Conservation (phyloP, 1,140 invertebrate species). For the Delia radicum region DNA sequence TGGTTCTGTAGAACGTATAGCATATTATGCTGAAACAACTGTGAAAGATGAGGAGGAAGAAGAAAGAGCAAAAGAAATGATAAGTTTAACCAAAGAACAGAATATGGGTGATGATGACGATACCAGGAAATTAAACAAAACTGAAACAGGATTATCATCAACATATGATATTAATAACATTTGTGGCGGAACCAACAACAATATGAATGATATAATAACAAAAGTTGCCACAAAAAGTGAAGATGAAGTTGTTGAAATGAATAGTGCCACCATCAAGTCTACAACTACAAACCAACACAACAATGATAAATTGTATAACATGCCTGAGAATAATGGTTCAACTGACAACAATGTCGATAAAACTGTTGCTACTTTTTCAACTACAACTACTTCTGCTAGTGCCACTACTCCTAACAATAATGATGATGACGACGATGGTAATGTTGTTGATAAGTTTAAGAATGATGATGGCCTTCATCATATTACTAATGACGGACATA, state of each 20-base stretch:
- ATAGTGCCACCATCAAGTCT: background rate
- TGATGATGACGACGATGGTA: background rate
- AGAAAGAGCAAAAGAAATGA: conserved; percentile 33
- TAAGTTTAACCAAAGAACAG: conserved; percentile 28
- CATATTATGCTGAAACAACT: conserved; percentile 58
- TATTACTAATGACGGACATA: conserved; percentile 20
- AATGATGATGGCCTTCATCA: background rate
- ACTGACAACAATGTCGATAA: conserved; percentile 15
- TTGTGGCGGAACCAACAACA: background rate
- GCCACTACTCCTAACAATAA: background rate
- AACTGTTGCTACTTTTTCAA: conserved; percentile 14
- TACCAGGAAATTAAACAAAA: background rate
- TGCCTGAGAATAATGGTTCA: background rate
- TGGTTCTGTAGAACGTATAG: conserved; percentile 72
- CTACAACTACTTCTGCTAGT: background rate
- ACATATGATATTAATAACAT: background rate
- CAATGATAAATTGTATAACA: background rate
- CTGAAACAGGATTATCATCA: background rate
- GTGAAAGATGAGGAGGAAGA: conserved; percentile 38
- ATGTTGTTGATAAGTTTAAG: too few species aligned
- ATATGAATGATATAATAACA: background rate
- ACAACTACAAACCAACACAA: background rate
- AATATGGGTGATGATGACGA: conserved; percentile 24
- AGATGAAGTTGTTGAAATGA: background rate
- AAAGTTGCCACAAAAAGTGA: background rate